A percentile compares a stretch with the other conserved stretches of the same genome.
Evolutionary conservation across 2,797 vertebrate species (phyloP).

Genomic region (Cacajao melanocephalus): DNA sequence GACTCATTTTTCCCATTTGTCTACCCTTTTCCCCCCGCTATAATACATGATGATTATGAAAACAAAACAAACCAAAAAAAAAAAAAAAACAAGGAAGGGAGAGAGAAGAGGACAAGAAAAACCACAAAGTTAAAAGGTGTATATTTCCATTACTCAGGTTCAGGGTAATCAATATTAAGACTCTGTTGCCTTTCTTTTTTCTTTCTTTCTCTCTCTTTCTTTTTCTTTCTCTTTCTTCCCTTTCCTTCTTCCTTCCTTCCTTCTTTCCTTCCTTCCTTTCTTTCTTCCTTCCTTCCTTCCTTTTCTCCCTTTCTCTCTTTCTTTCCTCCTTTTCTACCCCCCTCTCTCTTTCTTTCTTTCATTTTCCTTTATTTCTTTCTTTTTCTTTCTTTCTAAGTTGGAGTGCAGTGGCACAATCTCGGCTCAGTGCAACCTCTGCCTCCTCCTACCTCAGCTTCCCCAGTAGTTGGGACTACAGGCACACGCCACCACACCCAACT

Average conservation of each 20-base stretch:
- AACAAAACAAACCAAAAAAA: not conserved
- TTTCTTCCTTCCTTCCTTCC: too few relatives aligned
- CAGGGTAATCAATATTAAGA: not conserved
- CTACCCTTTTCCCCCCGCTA: not conserved
- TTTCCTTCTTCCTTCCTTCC: too few relatives aligned
- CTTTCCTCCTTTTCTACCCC: too few relatives aligned
- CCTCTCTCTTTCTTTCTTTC: too few relatives aligned
- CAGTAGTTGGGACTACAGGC: not conserved
- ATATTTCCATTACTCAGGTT: not conserved
- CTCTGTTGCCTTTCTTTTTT: not conserved
- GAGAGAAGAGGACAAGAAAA: not conserved
- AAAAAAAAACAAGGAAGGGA: not conserved
- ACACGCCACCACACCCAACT: not conserved
- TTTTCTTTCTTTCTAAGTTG: not conserved
- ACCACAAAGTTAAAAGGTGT: not conserved
- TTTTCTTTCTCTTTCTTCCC: too few relatives aligned
- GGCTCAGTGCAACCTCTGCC: not conserved
- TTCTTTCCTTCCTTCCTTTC: accelerated
- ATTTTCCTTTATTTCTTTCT: too few relatives aligned
- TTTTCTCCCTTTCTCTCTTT: accelerated
- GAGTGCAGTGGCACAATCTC: not conserved
- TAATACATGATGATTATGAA: not conserved
- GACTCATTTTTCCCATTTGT: not conserved
- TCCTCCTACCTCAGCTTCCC: not conserved
- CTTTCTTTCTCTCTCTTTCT: too few relatives aligned